These are phyloP conservation scores for Sus scrofa DNA, from an alignment of 2,113 vertebrate genomes.

Conservation along the genomic window T2T-Sscrofa CM000816.6:19343001-19343500, in stretches of 20 bases:
- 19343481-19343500: background rate
- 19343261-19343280: background rate
- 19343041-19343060: background rate
- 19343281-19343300: background rate
- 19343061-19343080: background rate
- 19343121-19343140: background rate
- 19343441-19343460: background rate
- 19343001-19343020: background rate
- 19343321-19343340: background rate
- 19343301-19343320: background rate
- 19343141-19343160: background rate
- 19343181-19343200: background rate
- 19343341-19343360: background rate
- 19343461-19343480: background rate
- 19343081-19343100: background rate
- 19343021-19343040: background rate
- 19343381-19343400: background rate
- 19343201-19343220: background rate
- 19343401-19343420: background rate
- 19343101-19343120: background rate
- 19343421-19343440: background rate
- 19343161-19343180: accelerated
- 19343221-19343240: background rate
- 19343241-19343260: background rate
- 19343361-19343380: background rate